phyloP scores from a whole-genome alignment of 2,113 vertebrate genomes.

The Heterochromis multidens region DNA sequence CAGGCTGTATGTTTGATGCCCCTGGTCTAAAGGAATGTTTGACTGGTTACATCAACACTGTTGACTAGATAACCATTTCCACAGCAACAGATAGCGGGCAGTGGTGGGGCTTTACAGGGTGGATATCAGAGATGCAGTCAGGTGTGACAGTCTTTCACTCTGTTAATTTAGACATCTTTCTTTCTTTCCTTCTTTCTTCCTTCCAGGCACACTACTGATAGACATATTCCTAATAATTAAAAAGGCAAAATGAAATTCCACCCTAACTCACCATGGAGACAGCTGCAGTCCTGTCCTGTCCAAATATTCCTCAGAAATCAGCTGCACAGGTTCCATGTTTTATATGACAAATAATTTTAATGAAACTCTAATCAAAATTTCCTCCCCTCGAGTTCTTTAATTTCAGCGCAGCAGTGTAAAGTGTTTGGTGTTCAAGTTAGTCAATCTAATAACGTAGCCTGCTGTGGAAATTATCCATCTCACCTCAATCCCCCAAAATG shows the following conservation, averaged over 20 bases:
- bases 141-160: neutral
- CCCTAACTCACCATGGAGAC: neutral
- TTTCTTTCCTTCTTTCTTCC: neutral
- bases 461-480: slow-evolving; percentile 19
- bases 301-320: neutral
- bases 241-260: neutral
- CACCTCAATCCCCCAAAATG: neutral
- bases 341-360: slow-evolving; percentile 18
- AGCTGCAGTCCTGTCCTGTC: neutral
- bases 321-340: slow-evolving; percentile 6
- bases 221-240: neutral
- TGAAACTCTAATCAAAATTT: slow-evolving; percentile 34
- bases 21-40: neutral
- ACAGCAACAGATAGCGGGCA: neutral
- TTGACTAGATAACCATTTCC: neutral
- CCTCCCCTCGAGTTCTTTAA: slow-evolving; percentile 8
- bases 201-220: neutral
- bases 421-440: neutral
- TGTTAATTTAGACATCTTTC: neutral
- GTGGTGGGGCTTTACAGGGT: neutral
- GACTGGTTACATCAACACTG: neutral
- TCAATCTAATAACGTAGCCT: neutral
- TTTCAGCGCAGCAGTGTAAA: neutral
- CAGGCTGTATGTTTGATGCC: neutral
- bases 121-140: neutral